These are phyloP conservation scores for Caenorhabditis sp. DNA, from an alignment of 2,888 invertebrate genomes.

Conservation along the genomic window DNA sequence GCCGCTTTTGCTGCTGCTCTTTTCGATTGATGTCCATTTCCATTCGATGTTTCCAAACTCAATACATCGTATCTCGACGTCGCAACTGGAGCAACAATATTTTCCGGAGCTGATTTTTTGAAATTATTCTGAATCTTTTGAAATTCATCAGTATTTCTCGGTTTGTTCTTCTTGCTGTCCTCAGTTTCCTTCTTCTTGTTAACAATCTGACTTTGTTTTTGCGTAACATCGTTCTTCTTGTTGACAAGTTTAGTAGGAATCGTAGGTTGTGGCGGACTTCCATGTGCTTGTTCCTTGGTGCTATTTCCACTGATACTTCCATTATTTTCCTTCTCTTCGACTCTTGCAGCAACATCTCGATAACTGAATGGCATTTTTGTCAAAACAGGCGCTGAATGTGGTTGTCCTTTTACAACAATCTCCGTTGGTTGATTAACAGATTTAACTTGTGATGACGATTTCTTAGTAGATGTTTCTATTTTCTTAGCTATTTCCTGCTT, in stretches of 20 bases:
- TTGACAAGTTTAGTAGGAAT: not conserved
- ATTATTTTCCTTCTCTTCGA: slow-evolving; percentile 6
- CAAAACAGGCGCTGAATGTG: slow-evolving; percentile 51
- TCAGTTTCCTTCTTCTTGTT: slow-evolving; percentile 4
- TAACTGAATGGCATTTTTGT: slow-evolving; percentile 50
- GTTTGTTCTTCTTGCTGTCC: slow-evolving; percentile 2
- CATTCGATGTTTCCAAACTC: slow-evolving; percentile 17
- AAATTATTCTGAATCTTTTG: slow-evolving; percentile 25
- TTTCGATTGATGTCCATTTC: not conserved
- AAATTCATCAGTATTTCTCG: slow-evolving; percentile 17
- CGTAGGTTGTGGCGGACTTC: slow-evolving; percentile 2
- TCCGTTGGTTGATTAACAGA: not conserved
- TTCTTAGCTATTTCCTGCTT: slow-evolving; percentile 35
- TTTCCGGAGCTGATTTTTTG: slow-evolving; percentile 6
- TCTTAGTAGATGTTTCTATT: not conserved
- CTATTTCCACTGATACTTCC: not conserved
- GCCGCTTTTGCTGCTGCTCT: slow-evolving; percentile 4
- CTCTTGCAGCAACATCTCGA: slow-evolving; percentile 36
- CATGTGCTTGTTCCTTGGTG: not conserved
- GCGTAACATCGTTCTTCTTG: not conserved
- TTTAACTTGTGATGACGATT: not conserved
- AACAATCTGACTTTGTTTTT: not conserved
- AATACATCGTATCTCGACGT: slow-evolving; percentile 47
- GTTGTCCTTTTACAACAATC: slow-evolving; percentile 37
- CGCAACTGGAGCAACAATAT: slow-evolving; percentile 7